phyloP scores from a whole-genome alignment of 2,113 vertebrate genomes.

The Lepus europaeus region DNA sequence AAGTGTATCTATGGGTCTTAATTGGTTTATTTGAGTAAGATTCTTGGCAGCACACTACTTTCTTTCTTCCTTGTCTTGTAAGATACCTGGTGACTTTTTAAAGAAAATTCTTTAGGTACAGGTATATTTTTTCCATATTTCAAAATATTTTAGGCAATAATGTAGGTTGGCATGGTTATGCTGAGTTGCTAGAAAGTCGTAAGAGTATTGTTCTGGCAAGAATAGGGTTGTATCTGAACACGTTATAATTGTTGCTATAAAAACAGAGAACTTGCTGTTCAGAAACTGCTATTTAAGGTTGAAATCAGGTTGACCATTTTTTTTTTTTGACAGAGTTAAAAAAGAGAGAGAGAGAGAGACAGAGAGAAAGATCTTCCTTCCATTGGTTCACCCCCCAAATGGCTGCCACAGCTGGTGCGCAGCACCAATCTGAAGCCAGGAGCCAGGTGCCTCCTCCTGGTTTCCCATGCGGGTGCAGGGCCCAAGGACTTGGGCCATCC shows the following conservation, averaged over 20 bases:
- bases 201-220: slow-evolving; percentile 36
- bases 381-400: too few relatives aligned
- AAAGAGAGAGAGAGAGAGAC: too few relatives aligned
- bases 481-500: too few relatives aligned
- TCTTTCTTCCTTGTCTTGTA: not conserved
- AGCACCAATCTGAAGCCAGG: too few relatives aligned
- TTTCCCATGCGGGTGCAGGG: too few relatives aligned
- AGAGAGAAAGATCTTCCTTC: too few relatives aligned
- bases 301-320: slow-evolving; percentile 53
- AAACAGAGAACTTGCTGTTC: slow-evolving; percentile 60
- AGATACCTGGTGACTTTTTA: slow-evolving; percentile 10
- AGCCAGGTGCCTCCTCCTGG: too few relatives aligned
- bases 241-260: not conserved
- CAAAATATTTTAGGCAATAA: slow-evolving; percentile 38
- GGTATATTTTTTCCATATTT: not conserved
- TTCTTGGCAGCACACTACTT: not conserved
- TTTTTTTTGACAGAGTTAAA: not conserved
- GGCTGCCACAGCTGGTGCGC: too few relatives aligned
- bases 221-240: slow-evolving; percentile 47
- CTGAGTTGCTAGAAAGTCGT: slow-evolving; percentile 23
- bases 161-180: slow-evolving; percentile 17
- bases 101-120: not conserved
- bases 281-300: slow-evolving; percentile 63
- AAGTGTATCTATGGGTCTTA: slow-evolving; percentile 16
- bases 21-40: not conserved